These are phyloP conservation scores for Spermophilus dauricus DNA, from an alignment of 2,113 vertebrate species.

Conservation along the genomic window DNA sequence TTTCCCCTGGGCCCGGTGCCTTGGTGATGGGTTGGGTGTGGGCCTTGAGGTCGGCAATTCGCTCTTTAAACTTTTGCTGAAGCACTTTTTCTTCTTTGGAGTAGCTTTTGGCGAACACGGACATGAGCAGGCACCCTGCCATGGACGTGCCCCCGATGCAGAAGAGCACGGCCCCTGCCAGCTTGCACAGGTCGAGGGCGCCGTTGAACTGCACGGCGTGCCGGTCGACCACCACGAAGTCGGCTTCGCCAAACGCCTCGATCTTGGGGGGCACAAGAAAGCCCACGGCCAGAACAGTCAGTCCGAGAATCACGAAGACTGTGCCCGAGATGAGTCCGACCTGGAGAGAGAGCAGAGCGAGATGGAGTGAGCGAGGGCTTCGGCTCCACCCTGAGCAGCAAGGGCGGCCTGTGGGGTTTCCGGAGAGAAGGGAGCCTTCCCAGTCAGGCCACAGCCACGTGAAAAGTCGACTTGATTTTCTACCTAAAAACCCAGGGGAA, in stretches of 20 bases:
- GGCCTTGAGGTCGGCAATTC: slow-evolving; percentile 93
- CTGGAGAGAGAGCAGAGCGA: slow-evolving; percentile 84
- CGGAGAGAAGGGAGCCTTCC: background rate
- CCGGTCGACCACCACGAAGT: slow-evolving; percentile 94
- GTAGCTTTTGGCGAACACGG: slow-evolving; percentile 94
- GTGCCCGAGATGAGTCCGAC: slow-evolving; percentile 96
- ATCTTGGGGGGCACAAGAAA: slow-evolving; percentile 95
- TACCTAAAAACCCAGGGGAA: background rate
- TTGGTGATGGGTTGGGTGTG: slow-evolving; percentile 93
- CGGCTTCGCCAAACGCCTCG: slow-evolving; percentile 96
- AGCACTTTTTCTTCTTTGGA: slow-evolving; percentile 96
- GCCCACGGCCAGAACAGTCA: slow-evolving; percentile 95
- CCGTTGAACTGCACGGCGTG: slow-evolving; percentile 94
- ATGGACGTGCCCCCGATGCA: slow-evolving; percentile 95
- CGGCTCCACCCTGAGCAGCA: rapidly evolving
- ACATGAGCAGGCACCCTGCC: slow-evolving; percentile 95
- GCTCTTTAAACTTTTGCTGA: slow-evolving; percentile 97
- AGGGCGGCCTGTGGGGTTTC: background rate
- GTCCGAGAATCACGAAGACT: slow-evolving; percentile 93
- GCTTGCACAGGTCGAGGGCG: slow-evolving; percentile 95
- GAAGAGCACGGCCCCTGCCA: slow-evolving; percentile 96
- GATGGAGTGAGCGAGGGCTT: background rate
- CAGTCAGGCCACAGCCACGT: background rate
- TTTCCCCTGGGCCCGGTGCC: slow-evolving; percentile 93
- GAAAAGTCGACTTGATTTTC: background rate